These are phyloP conservation scores for Gisinianus flammeolus DNA, from an alignment of 2,888 invertebrate species.

Conservation along the genomic window DNA sequence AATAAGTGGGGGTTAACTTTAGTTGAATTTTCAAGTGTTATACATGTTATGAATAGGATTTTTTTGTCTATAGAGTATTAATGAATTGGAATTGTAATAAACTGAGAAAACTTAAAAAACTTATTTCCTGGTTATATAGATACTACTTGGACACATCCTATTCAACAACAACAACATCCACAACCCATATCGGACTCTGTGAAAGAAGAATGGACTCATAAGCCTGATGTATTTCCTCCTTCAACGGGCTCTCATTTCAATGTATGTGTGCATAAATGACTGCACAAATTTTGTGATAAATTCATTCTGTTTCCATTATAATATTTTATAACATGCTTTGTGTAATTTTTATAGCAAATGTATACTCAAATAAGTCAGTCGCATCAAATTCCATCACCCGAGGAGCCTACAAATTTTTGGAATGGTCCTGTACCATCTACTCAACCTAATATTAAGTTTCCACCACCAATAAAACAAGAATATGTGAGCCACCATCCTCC, in stretches of 20 bases:
- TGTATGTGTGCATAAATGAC: not conserved
- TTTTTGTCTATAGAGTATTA: not conserved
- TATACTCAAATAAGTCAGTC: not conserved
- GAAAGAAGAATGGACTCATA: conserved; percentile 28
- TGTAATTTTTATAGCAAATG: not conserved
- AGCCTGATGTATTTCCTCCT: not conserved
- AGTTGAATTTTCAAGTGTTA: no score
- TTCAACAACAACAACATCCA: conserved; percentile 14
- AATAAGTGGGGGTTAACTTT: not conserved
- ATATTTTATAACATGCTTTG: not conserved
- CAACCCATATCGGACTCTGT: conserved; percentile 1
- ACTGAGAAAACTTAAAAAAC: not conserved
- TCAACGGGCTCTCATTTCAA: not conserved
- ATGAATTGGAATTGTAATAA: no score
- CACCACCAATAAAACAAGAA: not conserved
- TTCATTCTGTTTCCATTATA: not conserved
- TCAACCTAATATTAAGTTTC: not conserved
- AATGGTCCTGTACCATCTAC: not conserved
- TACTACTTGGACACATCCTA: conserved; percentile 19
- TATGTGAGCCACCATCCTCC: not conserved
- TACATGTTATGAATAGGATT: no score
- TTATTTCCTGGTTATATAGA: not conserved
- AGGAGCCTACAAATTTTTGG: not conserved
- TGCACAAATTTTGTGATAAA: no score
- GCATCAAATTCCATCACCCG: not conserved